Base-by-base conservation (phyloP, 2,888 invertebrate species). In the Griposia aprilina region DNA sequence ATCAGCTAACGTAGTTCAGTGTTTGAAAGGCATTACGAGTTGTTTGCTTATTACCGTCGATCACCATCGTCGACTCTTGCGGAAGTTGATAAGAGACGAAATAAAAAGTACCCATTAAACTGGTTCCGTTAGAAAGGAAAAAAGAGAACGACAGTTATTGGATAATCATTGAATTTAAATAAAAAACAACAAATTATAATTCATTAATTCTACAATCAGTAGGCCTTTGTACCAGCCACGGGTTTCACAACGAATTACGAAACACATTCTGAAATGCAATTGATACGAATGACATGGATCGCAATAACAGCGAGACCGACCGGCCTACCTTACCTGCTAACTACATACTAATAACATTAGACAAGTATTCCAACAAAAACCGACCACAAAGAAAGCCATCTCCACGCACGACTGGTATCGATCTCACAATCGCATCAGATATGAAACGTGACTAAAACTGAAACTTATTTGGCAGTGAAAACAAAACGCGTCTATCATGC, bases 381-480 rank as follows among this genome's bases (percentile, higher is more conserved):
- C 17, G 68, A 71, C 41, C 77, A 78, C 74, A 79, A 87, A 87
- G 88, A 90, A 90, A 90, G 81, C 81, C 78, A 82, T 83, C 80
- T 90, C 91, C 85, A 89, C 90, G 91, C 91, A 92, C 90, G 92
- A 92, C 75, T 89, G 80, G 75, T 60, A 84, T 15, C 82, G 81
- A 89, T 89, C 86, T 86, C 68, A 84, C 82, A 84, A 74, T 13
- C 36, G 20, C 74, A 73, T 75, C 57, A 74, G 71, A 85, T 87
- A 85, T 69, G 76, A 87, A 89, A 90, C 92, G 91, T 93, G 91
- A 92, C 90, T 89, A 82, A 89, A 91, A 88, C 83, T 82, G 82
- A 90, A 86, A 83, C 79, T 88, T 82, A 76, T 90, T 90, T 83
- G 81, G 65, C 83, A 89, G 66, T 76, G 26, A 81, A 81, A 83